phyloP scores from a whole-genome alignment of 1,140 invertebrate genomes.

The Neodiprion virginianus region DNA sequence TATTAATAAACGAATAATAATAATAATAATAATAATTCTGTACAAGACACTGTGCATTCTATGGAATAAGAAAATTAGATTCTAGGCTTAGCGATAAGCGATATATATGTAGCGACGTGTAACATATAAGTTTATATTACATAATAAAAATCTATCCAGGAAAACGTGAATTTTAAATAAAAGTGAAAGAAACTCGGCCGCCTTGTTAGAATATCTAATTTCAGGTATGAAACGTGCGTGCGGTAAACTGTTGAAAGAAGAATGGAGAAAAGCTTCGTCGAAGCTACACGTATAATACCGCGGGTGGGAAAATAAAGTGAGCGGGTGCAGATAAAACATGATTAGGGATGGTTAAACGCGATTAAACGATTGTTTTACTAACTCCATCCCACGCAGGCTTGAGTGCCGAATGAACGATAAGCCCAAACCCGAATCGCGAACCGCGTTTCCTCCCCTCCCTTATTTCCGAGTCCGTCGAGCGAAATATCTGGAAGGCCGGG shows the following conservation, averaged over 20 bases:
- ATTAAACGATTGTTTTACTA: constrained; percentile 1
- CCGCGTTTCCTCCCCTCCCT: too few species aligned
- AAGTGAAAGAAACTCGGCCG: neutral
- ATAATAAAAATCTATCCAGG: constrained; percentile 58
- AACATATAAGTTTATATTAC: constrained; percentile 61
- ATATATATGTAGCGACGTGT: constrained; percentile 56
- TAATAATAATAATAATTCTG: constrained; percentile 45
- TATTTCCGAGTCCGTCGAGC: neutral
- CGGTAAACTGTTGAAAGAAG: neutral
- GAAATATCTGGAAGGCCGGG: neutral
- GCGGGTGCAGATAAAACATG: neutral
- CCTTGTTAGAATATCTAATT: neutral
- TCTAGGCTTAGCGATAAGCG: constrained; percentile 51
- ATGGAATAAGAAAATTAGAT: constrained; percentile 50
- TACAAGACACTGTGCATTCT: constrained; percentile 57
- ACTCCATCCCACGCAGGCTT: neutral
- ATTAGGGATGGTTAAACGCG: neutral
- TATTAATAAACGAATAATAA: constrained; percentile 23
- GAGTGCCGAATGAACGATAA: neutral
- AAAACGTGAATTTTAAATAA: constrained; percentile 25
- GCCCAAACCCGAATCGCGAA: neutral
- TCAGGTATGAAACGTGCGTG: neutral
- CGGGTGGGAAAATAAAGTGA: neutral
- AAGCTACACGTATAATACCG: neutral
- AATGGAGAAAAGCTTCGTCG: neutral